phyloP scores from a whole-genome alignment of 1,140 invertebrate species.

The Lamellibrachia luymesi region DNA sequence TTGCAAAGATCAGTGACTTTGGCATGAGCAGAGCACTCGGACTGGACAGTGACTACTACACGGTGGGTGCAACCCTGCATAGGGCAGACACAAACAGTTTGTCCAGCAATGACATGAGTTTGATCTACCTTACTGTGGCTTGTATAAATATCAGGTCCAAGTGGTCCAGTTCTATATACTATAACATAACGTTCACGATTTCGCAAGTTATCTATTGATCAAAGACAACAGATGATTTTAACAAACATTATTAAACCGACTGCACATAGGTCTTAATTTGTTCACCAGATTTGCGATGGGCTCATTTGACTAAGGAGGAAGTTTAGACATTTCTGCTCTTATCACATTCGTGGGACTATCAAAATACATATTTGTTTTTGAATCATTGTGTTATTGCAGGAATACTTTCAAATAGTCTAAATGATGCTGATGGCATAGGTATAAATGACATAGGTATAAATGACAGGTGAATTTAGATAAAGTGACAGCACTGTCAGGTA shows the following conservation, averaged over 20 bases:
- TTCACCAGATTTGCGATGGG: too few species aligned
- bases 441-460: too few species aligned
- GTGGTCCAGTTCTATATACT: too few species aligned
- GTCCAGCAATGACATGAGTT: not conserved
- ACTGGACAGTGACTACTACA: conserved; percentile 53
- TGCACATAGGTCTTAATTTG: too few species aligned
- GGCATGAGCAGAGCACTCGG: conserved; percentile 55
- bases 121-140: not conserved
- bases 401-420: not conserved
- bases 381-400: not conserved
- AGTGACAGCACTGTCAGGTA: too few species aligned
- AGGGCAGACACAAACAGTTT: not conserved
- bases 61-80: conserved; percentile 35
- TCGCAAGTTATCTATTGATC: too few species aligned
- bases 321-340: not conserved
- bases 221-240: too few species aligned
- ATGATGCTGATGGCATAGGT: not conserved
- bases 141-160: not conserved
- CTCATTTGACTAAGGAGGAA: too few species aligned
- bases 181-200: too few species aligned
- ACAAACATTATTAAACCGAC: too few species aligned
- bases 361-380: not conserved
- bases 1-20: conserved; percentile 81
- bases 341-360: not conserved
- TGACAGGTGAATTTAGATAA: too few species aligned